phyloP scores from a whole-genome alignment of 2,113 vertebrate genomes.

The Lampris incognitus region DNA sequence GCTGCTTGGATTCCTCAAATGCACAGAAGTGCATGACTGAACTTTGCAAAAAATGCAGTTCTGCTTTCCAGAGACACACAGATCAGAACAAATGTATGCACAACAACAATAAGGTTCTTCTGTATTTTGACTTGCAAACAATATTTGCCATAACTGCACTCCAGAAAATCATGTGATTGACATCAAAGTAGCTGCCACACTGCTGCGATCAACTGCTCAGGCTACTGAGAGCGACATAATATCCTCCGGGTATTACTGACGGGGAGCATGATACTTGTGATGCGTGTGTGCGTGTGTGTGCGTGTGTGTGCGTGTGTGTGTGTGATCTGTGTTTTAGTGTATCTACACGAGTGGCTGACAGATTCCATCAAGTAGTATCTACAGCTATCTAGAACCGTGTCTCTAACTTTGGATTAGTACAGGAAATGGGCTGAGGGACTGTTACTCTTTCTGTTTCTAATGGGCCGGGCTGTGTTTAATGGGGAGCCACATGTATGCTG shows the following conservation, averaged over 20 bases:
- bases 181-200: constrained; percentile 62
- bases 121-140: constrained; percentile 15
- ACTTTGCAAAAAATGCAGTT: neutral
- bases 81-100: neutral
- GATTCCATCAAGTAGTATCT: constrained; percentile 75
- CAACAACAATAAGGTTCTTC: neutral
- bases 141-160: constrained; percentile 57
- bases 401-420: constrained; percentile 53
- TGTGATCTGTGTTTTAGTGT: constrained; percentile 56
- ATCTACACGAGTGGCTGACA: constrained; percentile 74
- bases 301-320: constrained; percentile 9
- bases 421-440: constrained; percentile 40
- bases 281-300: constrained; percentile 25
- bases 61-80: neutral
- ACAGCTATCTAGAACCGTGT: constrained; percentile 69
- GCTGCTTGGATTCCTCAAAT: neutral
- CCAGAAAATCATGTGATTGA: constrained; percentile 38
- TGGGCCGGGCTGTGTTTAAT: neutral
- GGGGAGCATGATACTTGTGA: constrained; percentile 52
- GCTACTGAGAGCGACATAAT: constrained; percentile 73
- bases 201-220: constrained; percentile 70
- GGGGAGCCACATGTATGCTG: too few species aligned
- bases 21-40: too few species aligned
- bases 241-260: constrained; percentile 77
- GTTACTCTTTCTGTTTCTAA: constrained; percentile 40